These are phyloP conservation scores for Colletes collaris DNA, from an alignment of 2,888 invertebrate species.

Conservation along the genomic window DNA sequence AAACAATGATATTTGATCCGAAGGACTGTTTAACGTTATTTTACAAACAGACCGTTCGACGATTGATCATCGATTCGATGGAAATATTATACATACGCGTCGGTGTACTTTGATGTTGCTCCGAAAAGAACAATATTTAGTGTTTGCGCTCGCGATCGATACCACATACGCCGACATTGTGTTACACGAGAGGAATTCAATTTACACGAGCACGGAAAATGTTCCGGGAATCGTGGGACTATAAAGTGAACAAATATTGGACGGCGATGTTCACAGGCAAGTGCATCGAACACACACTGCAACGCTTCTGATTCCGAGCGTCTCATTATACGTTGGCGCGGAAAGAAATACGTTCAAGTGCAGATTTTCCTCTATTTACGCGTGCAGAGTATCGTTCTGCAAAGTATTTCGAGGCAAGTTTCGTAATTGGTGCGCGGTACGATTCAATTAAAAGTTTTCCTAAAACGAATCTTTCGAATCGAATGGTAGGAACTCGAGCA, in stretches of 20 bases:
- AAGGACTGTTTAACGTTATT: neutral
- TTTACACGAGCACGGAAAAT: conserved; percentile 30
- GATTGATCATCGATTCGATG: too few relatives aligned
- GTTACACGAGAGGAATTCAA: conserved; percentile 42
- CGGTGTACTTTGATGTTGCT: too few relatives aligned
- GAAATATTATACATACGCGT: too few relatives aligned
- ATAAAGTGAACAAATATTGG: conserved; percentile 64
- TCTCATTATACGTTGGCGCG: conserved; percentile 4
- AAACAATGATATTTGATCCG: conserved; percentile 2
- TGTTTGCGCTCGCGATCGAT: conserved; percentile 17
- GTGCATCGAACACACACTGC: conserved; percentile 33
- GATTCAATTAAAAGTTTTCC: conserved; percentile 10
- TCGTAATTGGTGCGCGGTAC: conserved; percentile 10
- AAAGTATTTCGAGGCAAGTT: conserved; percentile 3
- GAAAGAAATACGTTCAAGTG: conserved; percentile 1
- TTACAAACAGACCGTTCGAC: neutral
- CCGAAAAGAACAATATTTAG: conserved; percentile 30
- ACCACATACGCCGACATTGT: conserved; percentile 27
- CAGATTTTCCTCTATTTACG: neutral
- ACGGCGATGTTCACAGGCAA: conserved; percentile 53
- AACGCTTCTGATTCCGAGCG: conserved; percentile 4
- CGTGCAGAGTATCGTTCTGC: neutral
- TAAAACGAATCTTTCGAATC: neutral
- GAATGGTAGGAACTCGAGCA: neutral
- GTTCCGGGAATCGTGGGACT: conserved; percentile 11